phyloP scores from a whole-genome alignment of 2,797 vertebrate species.

The Scleropages formosus region DNA sequence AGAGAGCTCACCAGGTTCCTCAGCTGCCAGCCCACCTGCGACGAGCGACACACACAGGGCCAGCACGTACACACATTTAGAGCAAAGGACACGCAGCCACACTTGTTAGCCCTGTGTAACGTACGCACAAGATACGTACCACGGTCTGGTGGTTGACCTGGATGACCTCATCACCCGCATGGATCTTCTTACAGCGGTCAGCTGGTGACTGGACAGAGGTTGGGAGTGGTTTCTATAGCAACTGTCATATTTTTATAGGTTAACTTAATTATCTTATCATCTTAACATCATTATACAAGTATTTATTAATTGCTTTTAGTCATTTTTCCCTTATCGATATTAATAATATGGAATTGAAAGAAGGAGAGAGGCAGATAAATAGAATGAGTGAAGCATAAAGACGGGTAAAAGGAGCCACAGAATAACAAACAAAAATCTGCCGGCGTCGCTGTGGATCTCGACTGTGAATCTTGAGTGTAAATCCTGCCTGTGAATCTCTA shows the following conservation, averaged over 20 bases:
- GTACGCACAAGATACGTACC: constrained; percentile 69
- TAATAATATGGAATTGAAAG: too few species aligned
- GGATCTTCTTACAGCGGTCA: constrained; percentile 99
- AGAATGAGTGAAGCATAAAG: too few species aligned
- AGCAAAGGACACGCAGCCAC: constrained; percentile 20
- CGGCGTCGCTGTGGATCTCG: not conserved
- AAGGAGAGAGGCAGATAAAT: too few species aligned
- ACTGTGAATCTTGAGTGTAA: not conserved
- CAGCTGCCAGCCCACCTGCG: constrained; percentile 89
- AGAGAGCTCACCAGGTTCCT: constrained; percentile 86
- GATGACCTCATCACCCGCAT: constrained; percentile 99
- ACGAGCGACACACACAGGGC: constrained; percentile 31
- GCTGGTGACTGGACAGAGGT: constrained; percentile 87
- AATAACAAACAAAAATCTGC: not conserved
- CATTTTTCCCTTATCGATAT: too few species aligned
- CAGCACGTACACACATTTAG: constrained; percentile 8
- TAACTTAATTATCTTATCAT: too few species aligned
- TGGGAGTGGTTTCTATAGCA: not conserved
- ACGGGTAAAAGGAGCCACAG: too few species aligned
- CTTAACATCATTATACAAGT: too few species aligned
- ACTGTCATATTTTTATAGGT: not conserved
- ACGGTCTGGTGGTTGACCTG: constrained; percentile 99
- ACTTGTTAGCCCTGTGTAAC: constrained; percentile 37
- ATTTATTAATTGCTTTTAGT: too few species aligned
- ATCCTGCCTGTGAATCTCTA: not conserved